Conservation (phyloP, 2,888 invertebrate genomes). For the Nemoura dubitans region DNA sequence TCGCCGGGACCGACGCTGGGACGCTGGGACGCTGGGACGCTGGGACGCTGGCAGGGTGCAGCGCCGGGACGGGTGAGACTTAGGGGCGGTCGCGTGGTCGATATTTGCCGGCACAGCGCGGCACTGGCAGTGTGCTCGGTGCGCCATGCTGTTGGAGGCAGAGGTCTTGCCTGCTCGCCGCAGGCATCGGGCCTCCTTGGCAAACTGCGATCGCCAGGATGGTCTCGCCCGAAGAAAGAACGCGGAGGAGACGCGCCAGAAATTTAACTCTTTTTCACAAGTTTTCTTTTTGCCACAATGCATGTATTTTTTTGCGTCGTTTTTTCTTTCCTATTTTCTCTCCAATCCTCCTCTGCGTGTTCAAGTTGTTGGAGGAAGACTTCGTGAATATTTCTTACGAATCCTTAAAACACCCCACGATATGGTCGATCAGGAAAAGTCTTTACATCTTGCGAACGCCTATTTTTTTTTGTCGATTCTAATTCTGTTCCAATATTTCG, state of each 20-base stretch:
- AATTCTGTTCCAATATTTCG: constrained; percentile 1
- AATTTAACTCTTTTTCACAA: constrained; percentile 12
- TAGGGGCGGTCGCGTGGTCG: background rate
- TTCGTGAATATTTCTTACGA: background rate
- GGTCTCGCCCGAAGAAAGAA: background rate
- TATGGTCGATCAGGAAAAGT: background rate
- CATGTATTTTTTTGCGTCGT: background rate
- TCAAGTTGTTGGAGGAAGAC: background rate
- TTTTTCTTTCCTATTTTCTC: background rate
- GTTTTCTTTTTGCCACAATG: background rate
- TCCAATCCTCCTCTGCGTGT: background rate
- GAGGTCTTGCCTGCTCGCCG: background rate
- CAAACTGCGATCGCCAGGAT: background rate
- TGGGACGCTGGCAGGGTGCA: background rate
- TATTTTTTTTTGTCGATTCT: background rate
- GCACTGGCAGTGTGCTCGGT: background rate
- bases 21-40: too few species aligned
- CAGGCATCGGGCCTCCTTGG: background rate
- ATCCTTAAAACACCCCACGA: background rate
- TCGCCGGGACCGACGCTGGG: background rate
- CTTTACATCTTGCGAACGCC: background rate
- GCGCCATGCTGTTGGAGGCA: background rate
- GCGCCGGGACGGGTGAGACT: background rate
- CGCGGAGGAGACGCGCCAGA: background rate
- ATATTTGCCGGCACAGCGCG: background rate